Base-by-base conservation (phyloP, 1,140 invertebrate genomes). In the Gonioctena quinquepunctata region DNA sequence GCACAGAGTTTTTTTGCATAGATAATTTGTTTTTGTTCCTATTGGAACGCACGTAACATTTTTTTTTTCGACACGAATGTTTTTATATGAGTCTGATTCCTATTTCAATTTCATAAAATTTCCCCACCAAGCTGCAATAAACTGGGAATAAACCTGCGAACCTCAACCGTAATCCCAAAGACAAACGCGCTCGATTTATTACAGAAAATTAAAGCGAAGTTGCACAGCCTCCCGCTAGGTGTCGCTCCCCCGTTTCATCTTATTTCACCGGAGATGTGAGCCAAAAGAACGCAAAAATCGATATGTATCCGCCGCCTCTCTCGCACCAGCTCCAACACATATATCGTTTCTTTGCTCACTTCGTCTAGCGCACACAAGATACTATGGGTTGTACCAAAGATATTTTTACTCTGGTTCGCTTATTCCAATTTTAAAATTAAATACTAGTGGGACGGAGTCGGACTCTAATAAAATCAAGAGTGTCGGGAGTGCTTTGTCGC, bases 251-350 rank as follows among this genome's bases (percentile, higher is more conserved):
- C 54, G 27, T 59, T 56, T 66, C 60, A 68, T 72, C 67, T 72
- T 62, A 60, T 66, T 56, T 69, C n/a, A 49, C 11, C 28, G 57
- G 25, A 50, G 59, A 25, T 66, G 19, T n/a, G 60, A 71, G 61
- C 65, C 61, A 60, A 65, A 65, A 49, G 64, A 42, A 57, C 56
- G 42, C 56, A 66, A 73, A 73, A 73, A 73, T 73, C 71, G 71
- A 73, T 73, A 70, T 66, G 48, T 56, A 50, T 28, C 57, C 25
- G 48, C 25, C 25, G 50, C 60, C 60, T 68, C 61, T 19, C 48
- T 66, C 54, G 33, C 57, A 27, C 56, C 42, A 16, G 56, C 25
- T 64, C 49, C 57, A 60, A 56, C 27, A 16, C 25, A 3, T 16
- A 64, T 64, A 5, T 18, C 57, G 54, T 42, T 27, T 61, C 21